A percentile compares a stretch with the other conserved stretches of the same genome.
Evolutionary conservation across 1,140 invertebrate genomes (phyloP).

Genomic region (Marisa cornuarietis): DNA sequence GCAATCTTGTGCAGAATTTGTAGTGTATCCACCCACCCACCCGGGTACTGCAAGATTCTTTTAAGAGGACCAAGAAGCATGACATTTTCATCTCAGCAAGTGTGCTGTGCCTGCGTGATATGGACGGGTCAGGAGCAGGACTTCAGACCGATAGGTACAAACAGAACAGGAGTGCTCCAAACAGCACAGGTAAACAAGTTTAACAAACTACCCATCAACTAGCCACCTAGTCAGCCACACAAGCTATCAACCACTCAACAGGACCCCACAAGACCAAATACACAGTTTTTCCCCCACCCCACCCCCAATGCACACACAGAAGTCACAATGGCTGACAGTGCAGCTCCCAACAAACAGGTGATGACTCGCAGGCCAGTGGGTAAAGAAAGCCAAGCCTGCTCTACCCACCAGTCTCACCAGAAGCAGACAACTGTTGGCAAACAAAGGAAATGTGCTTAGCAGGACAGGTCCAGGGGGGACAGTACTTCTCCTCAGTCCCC

Average conservation of each 20-base stretch:
- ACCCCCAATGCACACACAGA: constrained; percentile 4
- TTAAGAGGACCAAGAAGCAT: too few relatives aligned
- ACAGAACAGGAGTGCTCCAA: constrained; percentile 7
- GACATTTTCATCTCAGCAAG: too few relatives aligned
- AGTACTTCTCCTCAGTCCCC: neutral
- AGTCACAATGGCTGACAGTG: constrained; percentile 7
- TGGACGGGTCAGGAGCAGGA: constrained; percentile 24
- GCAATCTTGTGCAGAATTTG: too few relatives aligned
- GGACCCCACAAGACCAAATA: constrained; percentile 21
- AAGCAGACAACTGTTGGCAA: constrained; percentile 19
- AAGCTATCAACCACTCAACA: constrained; percentile 23
- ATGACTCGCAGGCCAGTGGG: constrained; percentile 1
- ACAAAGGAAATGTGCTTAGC: constrained; percentile 26
- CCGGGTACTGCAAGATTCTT: too few relatives aligned
- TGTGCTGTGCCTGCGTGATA: neutral
- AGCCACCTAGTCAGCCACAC: constrained; percentile 13
- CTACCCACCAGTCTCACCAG: constrained; percentile 4
- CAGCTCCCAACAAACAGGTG: constrained; percentile 20
- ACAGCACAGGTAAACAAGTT: constrained; percentile 15
- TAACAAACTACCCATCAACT: constrained; percentile 9
- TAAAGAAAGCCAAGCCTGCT: neutral
- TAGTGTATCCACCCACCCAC: too few relatives aligned
- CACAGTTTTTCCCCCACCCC: neutral
- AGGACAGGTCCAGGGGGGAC: neutral
- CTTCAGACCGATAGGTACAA: constrained; percentile 17